Conservation (phyloP, 1,140 invertebrate genomes). For the Globodera rostochiensis region DNA sequence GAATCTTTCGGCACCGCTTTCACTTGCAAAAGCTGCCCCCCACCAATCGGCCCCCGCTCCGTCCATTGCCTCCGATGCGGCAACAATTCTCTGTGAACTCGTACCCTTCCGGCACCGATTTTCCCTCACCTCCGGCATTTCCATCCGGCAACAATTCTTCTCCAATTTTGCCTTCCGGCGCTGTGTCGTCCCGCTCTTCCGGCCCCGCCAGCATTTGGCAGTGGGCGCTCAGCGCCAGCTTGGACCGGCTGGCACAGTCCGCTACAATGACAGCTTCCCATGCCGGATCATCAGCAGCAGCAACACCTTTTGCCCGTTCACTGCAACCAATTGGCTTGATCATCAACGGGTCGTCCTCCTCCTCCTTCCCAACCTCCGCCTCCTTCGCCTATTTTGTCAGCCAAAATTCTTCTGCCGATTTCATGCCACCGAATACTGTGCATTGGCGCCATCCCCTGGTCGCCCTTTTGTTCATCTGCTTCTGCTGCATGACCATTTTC, state of each 20-base stretch:
- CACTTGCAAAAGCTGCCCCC: not conserved
- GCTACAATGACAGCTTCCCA: not conserved
- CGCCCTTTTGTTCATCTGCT: constrained; percentile 41
- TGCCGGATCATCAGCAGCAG: not conserved
- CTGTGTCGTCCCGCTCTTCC: not conserved
- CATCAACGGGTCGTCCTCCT: not conserved
- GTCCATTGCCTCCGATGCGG: not conserved
- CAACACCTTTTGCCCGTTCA: not conserved
- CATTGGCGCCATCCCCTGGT: constrained; percentile 58
- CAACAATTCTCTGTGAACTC: not conserved
- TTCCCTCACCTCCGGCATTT: not conserved
- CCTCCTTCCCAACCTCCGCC: not conserved
- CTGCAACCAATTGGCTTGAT: not conserved
- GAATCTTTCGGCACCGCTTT: constrained; percentile 1
- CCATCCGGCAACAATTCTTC: not conserved
- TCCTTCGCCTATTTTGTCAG: not conserved
- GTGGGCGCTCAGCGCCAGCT: not conserved
- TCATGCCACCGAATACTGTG: not conserved
- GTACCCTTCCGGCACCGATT: not conserved
- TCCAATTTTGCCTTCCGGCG: not conserved
- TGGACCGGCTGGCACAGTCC: constrained; percentile 8
- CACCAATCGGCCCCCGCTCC: too few species aligned
- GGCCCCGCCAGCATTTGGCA: not conserved
- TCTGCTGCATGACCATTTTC: constrained; percentile 59
- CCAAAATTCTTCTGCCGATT: constrained; percentile 2